These are phyloP conservation scores for Oryzias celebensis DNA, from an alignment of 2,113 vertebrate genomes.

Conservation along the genomic window DNA sequence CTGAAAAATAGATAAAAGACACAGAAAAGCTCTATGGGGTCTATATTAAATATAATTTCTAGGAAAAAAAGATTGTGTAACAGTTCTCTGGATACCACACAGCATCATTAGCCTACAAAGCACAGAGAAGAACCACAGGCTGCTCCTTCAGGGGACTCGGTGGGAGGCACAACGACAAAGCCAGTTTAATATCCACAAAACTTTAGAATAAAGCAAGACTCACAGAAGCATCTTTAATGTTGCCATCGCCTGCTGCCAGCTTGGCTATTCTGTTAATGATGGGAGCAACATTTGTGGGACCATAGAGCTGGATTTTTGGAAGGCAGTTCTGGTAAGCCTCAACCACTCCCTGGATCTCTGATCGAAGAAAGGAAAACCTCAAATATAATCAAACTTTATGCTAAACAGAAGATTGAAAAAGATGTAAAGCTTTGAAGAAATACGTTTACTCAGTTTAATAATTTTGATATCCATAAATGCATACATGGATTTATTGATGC, in stretches of 20 bases:
- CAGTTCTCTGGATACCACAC: background rate
- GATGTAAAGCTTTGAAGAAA: too few species aligned
- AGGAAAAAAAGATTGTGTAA: too few species aligned
- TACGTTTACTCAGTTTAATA: too few species aligned
- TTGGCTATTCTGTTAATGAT: constrained; percentile 92
- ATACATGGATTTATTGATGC: too few species aligned
- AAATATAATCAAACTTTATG: background rate
- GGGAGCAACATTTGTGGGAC: constrained; percentile 94
- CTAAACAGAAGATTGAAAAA: too few species aligned
- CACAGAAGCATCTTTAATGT: constrained; percentile 89
- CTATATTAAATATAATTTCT: background rate
- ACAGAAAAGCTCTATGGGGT: background rate
- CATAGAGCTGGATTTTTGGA: constrained; percentile 93
- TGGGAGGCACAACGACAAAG: constrained; percentile 36
- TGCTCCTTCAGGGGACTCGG: constrained; percentile 10
- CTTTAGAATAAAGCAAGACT: constrained; percentile 45
- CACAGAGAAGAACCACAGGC: constrained; percentile 32
- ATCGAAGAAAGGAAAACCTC: constrained; percentile 35
- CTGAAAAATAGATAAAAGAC: background rate
- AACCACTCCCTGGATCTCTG: constrained; percentile 93
- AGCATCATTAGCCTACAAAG: constrained; percentile 31
- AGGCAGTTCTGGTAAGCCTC: constrained; percentile 95
- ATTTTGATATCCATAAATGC: too few species aligned
- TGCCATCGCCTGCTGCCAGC: constrained; percentile 82
- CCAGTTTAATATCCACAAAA: constrained; percentile 17